Percentiles rank a stretch among this genome's conserved stretches.
These are phyloP conservation scores for Hoplias malabaricus DNA, from an alignment of 2,113 vertebrate species.

Conservation along the genomic window DNA sequence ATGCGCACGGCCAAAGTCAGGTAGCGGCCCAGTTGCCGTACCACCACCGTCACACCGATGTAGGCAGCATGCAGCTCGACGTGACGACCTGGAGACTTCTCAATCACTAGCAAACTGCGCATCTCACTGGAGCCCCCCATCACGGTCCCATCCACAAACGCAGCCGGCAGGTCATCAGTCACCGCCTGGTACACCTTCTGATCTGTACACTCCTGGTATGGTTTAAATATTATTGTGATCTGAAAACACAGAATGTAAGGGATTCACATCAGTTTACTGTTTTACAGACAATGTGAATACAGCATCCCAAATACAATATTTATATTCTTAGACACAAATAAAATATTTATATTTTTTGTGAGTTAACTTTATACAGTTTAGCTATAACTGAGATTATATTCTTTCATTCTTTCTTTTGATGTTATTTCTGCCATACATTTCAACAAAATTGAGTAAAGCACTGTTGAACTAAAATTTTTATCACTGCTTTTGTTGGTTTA, in stretches of 20 bases:
- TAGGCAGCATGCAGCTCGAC: slow-evolving; percentile 90
- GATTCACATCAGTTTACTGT: not conserved
- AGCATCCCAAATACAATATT: too few species aligned
- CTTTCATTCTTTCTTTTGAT: too few species aligned
- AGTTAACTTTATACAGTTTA: too few species aligned
- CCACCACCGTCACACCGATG: slow-evolving; percentile 87
- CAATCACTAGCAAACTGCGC: slow-evolving; percentile 84
- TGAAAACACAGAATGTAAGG: slow-evolving; percentile 45
- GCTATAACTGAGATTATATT: too few species aligned
- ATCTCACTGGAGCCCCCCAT: slow-evolving; percentile 73
- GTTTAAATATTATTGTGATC: slow-evolving; percentile 97
- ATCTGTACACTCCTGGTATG: slow-evolving; percentile 89
- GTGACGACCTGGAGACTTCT: slow-evolving; percentile 80
- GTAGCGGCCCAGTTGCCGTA: slow-evolving; percentile 89
- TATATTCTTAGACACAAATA: too few species aligned
- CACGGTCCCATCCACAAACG: slow-evolving; percentile 92
- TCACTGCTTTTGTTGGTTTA: not conserved
- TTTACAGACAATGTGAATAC: too few species aligned
- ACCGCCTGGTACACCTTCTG: slow-evolving; percentile 97
- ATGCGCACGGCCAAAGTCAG: slow-evolving; percentile 89
- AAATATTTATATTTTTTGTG: too few species aligned
- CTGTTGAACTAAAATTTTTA: too few species aligned
- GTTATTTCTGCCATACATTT: too few species aligned
- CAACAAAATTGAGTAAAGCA: too few species aligned
- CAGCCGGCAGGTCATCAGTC: slow-evolving; percentile 89